A percentile compares a stretch with the other conserved stretches of the same genome.
These are phyloP conservation scores for Adelphocoris suturalis DNA, from an alignment of 2,888 invertebrate genomes.

Conservation along the genomic window DNA sequence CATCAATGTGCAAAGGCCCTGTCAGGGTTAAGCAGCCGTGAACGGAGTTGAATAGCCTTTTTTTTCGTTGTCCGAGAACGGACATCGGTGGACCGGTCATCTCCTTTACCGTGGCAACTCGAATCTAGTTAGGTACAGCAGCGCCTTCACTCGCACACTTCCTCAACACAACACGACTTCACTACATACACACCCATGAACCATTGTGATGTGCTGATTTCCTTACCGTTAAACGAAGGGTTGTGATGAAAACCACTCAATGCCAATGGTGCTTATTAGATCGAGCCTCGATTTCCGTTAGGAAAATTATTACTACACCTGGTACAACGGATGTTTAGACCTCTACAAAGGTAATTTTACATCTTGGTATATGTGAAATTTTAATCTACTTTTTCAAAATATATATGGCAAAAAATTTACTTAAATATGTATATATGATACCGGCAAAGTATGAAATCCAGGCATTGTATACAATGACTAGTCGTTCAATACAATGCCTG, in stretches of 20 bases:
- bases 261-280: background rate
- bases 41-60: slow-evolving; percentile 49
- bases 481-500: too few species aligned
- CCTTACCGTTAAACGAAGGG: background rate
- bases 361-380: too few species aligned
- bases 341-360: too few species aligned
- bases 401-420: too few species aligned
- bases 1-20: slow-evolving; percentile 34
- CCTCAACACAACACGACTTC: background rate
- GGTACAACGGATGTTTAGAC: too few species aligned
- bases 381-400: too few species aligned
- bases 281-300: background rate
- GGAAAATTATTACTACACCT: background rate
- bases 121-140: slow-evolving; percentile 27
- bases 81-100: slow-evolving; percentile 4
- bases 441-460: too few species aligned
- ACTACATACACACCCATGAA: background rate
- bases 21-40: slow-evolving; percentile 49
- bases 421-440: too few species aligned
- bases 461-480: too few species aligned
- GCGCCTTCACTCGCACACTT: background rate
- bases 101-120: slow-evolving; percentile 26
- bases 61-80: slow-evolving; percentile 19
- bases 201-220: background rate
- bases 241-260: background rate